These are phyloP conservation scores for Suricata suricatta DNA, from an alignment of 2,113 vertebrate genomes.

Conservation along the genomic window DNA sequence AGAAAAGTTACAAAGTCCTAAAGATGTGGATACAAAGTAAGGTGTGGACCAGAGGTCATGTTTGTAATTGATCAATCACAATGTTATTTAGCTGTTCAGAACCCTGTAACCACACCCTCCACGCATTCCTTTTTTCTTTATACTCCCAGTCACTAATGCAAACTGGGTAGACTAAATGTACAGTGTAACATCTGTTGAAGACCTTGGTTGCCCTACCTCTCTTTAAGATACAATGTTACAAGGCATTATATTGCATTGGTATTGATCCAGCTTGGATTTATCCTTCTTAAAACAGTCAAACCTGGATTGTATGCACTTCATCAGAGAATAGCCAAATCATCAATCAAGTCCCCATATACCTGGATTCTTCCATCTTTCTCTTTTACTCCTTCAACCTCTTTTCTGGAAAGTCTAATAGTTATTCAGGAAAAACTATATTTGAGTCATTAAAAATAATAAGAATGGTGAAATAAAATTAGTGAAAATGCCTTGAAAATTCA, in stretches of 20 bases:
- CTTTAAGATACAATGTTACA: not conserved
- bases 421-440: conserved; percentile 13
- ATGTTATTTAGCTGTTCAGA: not conserved
- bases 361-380: not conserved
- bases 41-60: not conserved
- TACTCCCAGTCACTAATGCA: not conserved
- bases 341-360: not conserved
- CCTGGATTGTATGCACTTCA: not conserved
- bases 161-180: not conserved
- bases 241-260: not conserved
- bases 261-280: not conserved
- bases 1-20: not conserved
- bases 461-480: conserved; percentile 35
- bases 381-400: not conserved
- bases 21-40: not conserved
- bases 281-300: not conserved
- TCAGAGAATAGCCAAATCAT: not conserved
- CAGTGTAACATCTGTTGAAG: not conserved
- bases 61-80: not conserved
- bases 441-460: conserved; percentile 40
- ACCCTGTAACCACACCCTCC: not conserved
- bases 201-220: not conserved
- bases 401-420: not conserved
- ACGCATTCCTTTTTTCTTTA: not conserved
- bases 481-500: conserved; percentile 21